Evolutionary conservation across 92 coral and sea anemone species (phyloP), one percentile per base, ranked within the genome.

Genomic region (Bergia puertoricense): DNA sequence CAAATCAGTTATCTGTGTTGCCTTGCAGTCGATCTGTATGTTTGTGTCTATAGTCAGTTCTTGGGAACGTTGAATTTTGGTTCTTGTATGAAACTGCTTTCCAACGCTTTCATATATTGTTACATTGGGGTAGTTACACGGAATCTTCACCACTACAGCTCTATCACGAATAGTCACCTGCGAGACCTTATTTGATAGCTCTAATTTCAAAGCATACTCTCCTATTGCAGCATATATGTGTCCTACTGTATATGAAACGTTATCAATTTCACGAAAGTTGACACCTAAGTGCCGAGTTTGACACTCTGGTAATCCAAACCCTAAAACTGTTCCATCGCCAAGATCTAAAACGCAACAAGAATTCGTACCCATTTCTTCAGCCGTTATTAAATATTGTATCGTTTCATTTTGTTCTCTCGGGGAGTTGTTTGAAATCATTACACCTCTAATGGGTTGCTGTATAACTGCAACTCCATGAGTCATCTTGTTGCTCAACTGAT

Each of bases 81-180:
- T 85, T 18, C 93, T 90, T 80, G 43, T 56, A 5, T 80, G 20
- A n/a, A 89, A 72, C 51, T 80, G 78, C 30, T 90, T 85, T 23
- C 74, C 85, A 16, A 94, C 54, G 41, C 77, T 82, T 46, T 85
- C 86, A 22, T 85, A 48, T 20, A 94, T 91, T 14, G 88, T 82
- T 41, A 92, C 81, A 36, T 91, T 94, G 2, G 96, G 96, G 48
- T 87, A 94, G 74, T 90, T 88, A 79, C 96, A 94, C 0, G 94
- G 92, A 42, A 94, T 92, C 88, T 92, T 94, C 62, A 92, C 77
- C 11, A 89, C 88, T 13, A 92, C 90, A 8, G 90, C 88, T 5
- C 57, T 86, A 56, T 82, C 88, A 2, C 36, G 75, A n/a, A 90
- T 43, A 6, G 45, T 81, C 48, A 74, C 89, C 76, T 41, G 85